Base-by-base conservation (phyloP, 1,140 invertebrate genomes). In the Cotesia typhae region DNA sequence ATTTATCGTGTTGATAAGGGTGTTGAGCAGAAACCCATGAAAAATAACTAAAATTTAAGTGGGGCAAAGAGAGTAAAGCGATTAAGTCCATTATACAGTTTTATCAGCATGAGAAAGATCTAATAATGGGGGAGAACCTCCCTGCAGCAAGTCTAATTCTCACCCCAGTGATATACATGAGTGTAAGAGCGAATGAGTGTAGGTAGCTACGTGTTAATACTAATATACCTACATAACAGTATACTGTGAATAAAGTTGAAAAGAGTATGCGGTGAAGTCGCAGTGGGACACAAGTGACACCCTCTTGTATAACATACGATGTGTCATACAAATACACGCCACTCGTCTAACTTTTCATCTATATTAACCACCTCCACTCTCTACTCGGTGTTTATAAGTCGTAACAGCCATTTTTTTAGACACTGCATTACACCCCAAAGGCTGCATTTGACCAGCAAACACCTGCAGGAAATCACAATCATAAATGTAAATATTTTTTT, bases 71-170 rank as follows among this genome's bases (percentile, higher is more conserved):
- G 75, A 78, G 79, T 79, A 81, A 78, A 83, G 76, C 84, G 85
- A 87, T 87, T 86, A 86, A 84, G 83, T 80, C 81, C 80, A 86
- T 86, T 87, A 86, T 85, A 81, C 77, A 81, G 77, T 82, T 78
- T 84, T 87, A 87, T 87, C 85, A 85, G 85, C 82, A 82, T 87
- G 85, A 85, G 84, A 86, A 86, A 87, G 84, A 87, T 87, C 85
- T 87, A 85, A 83, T 84, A 81, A 75, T 75, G 68, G 75, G 75
- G 70, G 57, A 75, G 65, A 4, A 38, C 76, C 71, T 74, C 76
- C 57, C 71, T 72, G 71, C 71, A 69, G 67, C 61, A 59, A 66
- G 66, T 75, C 78, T 78, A 81, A 80, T 83, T 81, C 78, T 79
- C 77, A 72, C 78, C 80, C 78, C 72, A 14, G n/a, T 52, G 41